Percentiles rank a stretch among this genome's conserved stretches.
Evolutionary conservation across 2,888 invertebrate genomes (phyloP).

Genomic region (Entomobrya proxima): DNA sequence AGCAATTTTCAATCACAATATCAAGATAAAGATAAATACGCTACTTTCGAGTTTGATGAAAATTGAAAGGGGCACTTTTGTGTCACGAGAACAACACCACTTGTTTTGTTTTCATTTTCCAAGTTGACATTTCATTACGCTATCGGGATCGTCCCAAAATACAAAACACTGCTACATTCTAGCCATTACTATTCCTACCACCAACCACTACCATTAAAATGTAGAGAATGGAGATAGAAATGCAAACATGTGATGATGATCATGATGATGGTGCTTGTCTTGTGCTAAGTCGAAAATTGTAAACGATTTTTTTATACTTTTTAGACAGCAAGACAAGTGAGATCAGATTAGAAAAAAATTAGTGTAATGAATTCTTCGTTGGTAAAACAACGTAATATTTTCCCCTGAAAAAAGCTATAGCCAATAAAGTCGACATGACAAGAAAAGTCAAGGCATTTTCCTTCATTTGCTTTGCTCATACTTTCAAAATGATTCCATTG

Average conservation of each 20-base stretch:
- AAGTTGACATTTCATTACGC: not conserved
- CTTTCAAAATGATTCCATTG: not conserved
- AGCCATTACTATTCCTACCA: not conserved
- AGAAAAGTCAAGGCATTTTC: not conserved
- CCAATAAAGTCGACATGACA: not conserved
- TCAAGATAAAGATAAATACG: not conserved
- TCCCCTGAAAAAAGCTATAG: not conserved
- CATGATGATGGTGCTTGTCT: no score
- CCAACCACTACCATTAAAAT: not conserved
- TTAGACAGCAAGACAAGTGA: no score
- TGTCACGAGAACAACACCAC: conserved; percentile 12
- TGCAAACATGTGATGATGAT: no score
- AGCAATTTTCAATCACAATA: conserved; percentile 5
- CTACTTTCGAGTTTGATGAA: not conserved
- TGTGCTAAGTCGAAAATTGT: no score
- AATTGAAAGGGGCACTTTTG: conserved; percentile 13
- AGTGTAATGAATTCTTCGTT: no score
- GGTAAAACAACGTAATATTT: no score
- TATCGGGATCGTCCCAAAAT: no score
- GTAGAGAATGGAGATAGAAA: no score
- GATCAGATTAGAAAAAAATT: no score
- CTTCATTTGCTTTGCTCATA: not conserved
- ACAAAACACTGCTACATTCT: no score
- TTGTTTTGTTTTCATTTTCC: conserved; percentile 22
- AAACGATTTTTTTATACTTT: no score